Percentiles rank a stretch among this genome's conserved stretches.
Conservation (phyloP, 2,888 invertebrate genomes). For the Phytoseiulus persimilis region DNA sequence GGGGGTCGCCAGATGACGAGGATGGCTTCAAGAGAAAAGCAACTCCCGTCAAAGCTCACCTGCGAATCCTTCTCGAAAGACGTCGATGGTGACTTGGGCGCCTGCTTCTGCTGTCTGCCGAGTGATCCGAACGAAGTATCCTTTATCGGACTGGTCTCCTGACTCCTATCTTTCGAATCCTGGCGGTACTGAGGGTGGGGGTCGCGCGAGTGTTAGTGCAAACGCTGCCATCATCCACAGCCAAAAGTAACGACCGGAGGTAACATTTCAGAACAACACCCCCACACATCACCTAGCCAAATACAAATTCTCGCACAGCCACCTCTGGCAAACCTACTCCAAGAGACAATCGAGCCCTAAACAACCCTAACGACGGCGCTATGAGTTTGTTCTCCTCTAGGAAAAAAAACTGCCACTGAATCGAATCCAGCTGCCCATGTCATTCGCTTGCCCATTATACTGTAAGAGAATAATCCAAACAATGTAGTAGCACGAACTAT, state of each 20-base stretch:
- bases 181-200: constrained; percentile 38
- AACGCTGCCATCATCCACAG: not conserved
- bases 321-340: not conserved
- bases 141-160: constrained; percentile 15
- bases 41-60: not conserved
- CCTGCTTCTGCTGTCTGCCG: constrained; percentile 18
- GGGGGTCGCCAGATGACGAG: too few relatives aligned
- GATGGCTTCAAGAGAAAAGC: too few relatives aligned
- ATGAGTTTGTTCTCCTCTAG: not conserved
- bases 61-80: constrained; percentile 36
- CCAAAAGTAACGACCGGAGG: not conserved
- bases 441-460: not conserved
- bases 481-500: not conserved
- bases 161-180: constrained; percentile 27
- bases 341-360: not conserved
- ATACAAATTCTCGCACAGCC: not conserved
- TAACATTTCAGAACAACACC: constrained; percentile 15
- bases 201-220: constrained; percentile 35
- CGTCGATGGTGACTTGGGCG: constrained; percentile 12
- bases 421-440: not conserved
- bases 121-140: constrained; percentile 31
- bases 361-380: not conserved
- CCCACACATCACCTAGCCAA: not conserved
- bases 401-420: not conserved
- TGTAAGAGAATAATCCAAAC: not conserved